phyloP scores from a whole-genome alignment of 2,113 vertebrate genomes.

The Pleuronectes platessa region DNA sequence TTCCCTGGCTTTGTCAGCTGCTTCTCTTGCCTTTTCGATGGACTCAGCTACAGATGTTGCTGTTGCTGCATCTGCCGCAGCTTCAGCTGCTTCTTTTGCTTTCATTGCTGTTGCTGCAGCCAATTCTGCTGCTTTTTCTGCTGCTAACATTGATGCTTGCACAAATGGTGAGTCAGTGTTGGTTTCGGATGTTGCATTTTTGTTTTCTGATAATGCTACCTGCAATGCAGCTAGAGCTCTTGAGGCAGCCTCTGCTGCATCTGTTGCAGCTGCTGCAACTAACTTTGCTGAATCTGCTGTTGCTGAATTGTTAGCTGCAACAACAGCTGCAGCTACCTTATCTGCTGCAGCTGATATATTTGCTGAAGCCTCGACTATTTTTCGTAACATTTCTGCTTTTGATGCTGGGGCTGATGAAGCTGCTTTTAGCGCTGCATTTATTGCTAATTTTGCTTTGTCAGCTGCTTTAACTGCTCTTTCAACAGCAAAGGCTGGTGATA shows the following conservation, averaged over 20 bases:
- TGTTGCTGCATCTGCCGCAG: background rate
- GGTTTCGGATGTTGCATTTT: background rate
- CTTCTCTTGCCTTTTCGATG: background rate
- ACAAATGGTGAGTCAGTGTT: background rate
- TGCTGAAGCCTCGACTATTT: background rate
- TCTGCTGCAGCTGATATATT: slow-evolving; percentile 3
- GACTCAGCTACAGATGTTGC: background rate
- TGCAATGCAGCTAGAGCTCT: background rate
- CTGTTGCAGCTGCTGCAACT: background rate
- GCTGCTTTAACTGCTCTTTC: background rate
- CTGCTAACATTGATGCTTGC: background rate
- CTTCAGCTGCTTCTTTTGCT: background rate
- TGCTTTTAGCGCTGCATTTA: background rate
- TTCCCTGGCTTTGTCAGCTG: background rate
- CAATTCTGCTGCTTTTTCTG: background rate
- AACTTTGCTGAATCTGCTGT: background rate
- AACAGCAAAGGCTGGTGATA: background rate
- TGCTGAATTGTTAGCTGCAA: background rate
- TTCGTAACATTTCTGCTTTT: background rate
- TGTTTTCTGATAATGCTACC: background rate
- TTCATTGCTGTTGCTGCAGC: background rate
- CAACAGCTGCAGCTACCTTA: background rate
- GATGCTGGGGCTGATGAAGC: background rate
- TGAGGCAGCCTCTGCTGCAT: background rate
- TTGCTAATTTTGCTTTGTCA: background rate